Evolutionary conservation across 2,888 invertebrate species (phyloP).

Genomic region (Homarus gammarus): DNA sequence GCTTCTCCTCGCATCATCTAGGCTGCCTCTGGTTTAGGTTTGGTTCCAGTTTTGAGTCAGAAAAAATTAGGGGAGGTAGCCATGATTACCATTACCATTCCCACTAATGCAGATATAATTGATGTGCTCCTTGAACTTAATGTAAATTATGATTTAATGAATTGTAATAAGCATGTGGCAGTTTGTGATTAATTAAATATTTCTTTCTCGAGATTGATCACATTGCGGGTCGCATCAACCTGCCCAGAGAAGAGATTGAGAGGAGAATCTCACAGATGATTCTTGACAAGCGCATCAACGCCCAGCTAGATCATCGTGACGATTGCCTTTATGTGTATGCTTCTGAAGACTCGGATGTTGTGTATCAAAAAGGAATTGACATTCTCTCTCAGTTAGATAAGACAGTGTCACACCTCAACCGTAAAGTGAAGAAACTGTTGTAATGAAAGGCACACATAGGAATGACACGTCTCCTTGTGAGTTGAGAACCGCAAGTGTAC

Average conservation of each 20-base stretch:
- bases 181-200: too few species aligned
- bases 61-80: too few species aligned
- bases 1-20: too few species aligned
- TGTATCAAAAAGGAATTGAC: slow-evolving; percentile 41
- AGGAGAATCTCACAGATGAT: slow-evolving; percentile 67
- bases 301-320: slow-evolving; percentile 70
- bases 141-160: too few species aligned
- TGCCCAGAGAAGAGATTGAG: slow-evolving; percentile 65
- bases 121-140: too few species aligned
- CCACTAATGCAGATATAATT: too few species aligned
- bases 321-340: slow-evolving; percentile 67
- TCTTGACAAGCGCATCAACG: slow-evolving; percentile 57
- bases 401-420: slow-evolving; percentile 58
- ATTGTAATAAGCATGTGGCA: too few species aligned
- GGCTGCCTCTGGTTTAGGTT: too few species aligned
- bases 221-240: slow-evolving; percentile 57
- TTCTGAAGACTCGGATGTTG: slow-evolving; percentile 37
- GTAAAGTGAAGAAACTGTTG: slow-evolving; percentile 66
- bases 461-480: not conserved
- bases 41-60: too few species aligned
- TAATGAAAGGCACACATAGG: slow-evolving; percentile 36
- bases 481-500: not conserved
- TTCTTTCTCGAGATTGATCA: slow-evolving; percentile 50
- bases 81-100: too few species aligned
- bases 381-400: slow-evolving; percentile 54